Evolutionary conservation across 2,113 vertebrate species (phyloP), one percentile per base, ranked within the genome.

Genomic region (Ctenodactylus gundi): DNA sequence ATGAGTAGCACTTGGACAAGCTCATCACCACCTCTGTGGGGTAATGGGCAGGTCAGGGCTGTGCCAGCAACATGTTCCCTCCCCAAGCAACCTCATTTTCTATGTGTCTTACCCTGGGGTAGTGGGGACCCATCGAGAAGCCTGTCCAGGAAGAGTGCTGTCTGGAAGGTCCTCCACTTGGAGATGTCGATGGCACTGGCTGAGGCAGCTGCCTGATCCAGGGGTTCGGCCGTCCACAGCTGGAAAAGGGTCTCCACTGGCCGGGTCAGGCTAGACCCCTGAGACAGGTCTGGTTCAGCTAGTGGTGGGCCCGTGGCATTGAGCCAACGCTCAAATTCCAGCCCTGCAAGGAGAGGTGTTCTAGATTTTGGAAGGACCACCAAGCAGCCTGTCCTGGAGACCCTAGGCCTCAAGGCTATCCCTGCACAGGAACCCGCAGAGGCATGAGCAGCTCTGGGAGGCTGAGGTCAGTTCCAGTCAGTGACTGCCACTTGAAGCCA

Each of bases 251-350:
- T 97, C 98, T 99, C 99, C 85, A 99, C 99, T 0, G 99, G 99
- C 62, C 94, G 97, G 2, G 99, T 99, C 95, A 99, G 98, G 95
- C 98, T 97, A 78, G 96, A 98, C 60, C 99, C 99, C 78, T 99
- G 99, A 49, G 99, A 99, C 97, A 99, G 98, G 94, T 99, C 99
- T 0, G 99, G 99, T 96, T 99, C 99, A 15, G 98, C 98, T 96
- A 99, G 98, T 0, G 99, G 99, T 8, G 99, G 99, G 9, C 99
- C 99, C 5, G 99, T 99, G 68, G 98, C 99, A 4, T 98, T 99
- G 75, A 99, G 98, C 99, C 99, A 99, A 96, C 99, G 99, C 96
- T 99, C 99, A 46, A 99, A 99, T 98, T 99, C 99, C 97, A 99
- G 97, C 73, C 99, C 99, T 99, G 98, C 60, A 85, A 90, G 76